phyloP scores from a whole-genome alignment of 2,797 vertebrate species.

The Sebastes goodei region DNA sequence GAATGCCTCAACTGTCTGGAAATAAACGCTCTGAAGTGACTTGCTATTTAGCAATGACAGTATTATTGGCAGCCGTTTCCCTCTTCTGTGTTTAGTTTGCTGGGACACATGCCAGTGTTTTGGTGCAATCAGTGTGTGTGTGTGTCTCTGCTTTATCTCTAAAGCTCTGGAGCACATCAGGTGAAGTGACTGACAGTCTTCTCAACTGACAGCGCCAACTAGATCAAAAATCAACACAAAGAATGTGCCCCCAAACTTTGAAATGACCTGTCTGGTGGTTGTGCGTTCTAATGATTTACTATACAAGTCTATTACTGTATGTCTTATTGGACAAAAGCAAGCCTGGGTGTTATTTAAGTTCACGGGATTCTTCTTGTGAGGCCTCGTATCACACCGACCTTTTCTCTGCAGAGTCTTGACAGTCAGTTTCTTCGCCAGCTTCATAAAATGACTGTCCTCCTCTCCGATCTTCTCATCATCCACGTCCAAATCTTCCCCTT shows the following conservation, averaged over 20 bases:
- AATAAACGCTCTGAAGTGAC: background rate
- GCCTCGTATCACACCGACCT: slow-evolving; percentile 76
- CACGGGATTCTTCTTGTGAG: background rate
- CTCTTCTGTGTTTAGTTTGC: background rate
- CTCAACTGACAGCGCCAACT: background rate
- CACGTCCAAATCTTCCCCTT: slow-evolving; percentile 61
- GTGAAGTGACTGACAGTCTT: background rate
- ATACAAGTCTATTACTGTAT: background rate
- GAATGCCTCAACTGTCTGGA: background rate
- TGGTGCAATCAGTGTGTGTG: background rate
- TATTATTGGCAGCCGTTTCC: background rate
- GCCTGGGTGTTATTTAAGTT: background rate
- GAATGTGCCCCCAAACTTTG: background rate
- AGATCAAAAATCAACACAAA: background rate
- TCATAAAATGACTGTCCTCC: slow-evolving; percentile 95
- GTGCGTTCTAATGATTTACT: background rate
- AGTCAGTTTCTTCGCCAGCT: slow-evolving; percentile 93
- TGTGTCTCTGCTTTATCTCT: background rate
- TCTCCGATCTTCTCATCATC: slow-evolving; percentile 86
- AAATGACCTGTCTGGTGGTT: background rate
- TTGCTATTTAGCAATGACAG: background rate
- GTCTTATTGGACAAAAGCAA: background rate
- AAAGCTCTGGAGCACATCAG: background rate
- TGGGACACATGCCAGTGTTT: background rate
- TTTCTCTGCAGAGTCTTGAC: slow-evolving; percentile 89